Base-by-base conservation (phyloP, 1,140 invertebrate species). In the Zelostemma sp. region DNA sequence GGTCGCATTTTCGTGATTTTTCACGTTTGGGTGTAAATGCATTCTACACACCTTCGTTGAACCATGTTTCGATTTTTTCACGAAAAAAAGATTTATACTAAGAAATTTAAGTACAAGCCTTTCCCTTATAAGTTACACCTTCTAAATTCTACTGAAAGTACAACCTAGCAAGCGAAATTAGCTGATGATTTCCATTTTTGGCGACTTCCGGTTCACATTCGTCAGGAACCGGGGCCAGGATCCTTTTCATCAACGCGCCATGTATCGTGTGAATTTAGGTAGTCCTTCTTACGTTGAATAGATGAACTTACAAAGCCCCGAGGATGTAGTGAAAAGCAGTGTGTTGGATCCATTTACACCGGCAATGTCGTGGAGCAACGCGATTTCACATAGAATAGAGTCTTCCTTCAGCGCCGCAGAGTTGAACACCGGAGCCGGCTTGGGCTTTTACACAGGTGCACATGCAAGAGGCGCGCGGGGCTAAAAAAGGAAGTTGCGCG, bases 241-340 rank as follows among this genome's bases (percentile, higher is more conserved):
- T 38, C 12, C 35, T 14, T 38, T 38, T 38, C 12, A 38, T 2
- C 3, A n/a, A 14, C 46, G 55, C 6, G 11, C 48, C 43, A 19
- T 33, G 35, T 18, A 51, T 65, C 68, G 62, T 66, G 53, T 71
- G 62, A 71, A 71, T 71, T 62, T 66, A 28, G 58, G 41, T 18
- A 47, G 53, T 45, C 55, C 49, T 35, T 33, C 35, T 9, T 8
- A 31, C 16, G 53, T 49, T 71, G 62, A 71, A 71, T 71, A 63
- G 68, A 59, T 51, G 58, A 71, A 66, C 55, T 63, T 59, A 71
- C 62, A 71, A 71, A 71, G 68, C 68, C 41, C 45, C 50, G 68
- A 66, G 59, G 63, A 72, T 67, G 59, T 60, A 56, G 63, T 63
- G 60, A 72, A 72, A 72, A 66, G 68, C 55, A 28, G 17, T 28